phyloP scores from a whole-genome alignment of 1,140 invertebrate species.

The Cephus cinctus region DNA sequence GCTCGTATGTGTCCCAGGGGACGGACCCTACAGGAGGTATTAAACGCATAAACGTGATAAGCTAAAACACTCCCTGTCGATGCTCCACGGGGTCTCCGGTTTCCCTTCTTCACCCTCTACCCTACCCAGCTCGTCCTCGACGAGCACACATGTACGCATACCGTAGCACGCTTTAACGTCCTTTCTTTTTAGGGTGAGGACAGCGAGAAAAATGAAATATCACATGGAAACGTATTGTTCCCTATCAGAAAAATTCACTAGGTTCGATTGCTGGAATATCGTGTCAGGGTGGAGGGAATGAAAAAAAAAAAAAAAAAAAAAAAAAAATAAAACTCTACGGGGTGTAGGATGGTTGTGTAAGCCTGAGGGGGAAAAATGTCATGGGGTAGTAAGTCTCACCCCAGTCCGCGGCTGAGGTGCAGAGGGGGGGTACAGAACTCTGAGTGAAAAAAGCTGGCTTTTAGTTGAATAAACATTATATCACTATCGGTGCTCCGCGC shows the following conservation, averaged over 20 bases:
- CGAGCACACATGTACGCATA: no score
- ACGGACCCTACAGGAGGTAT: constrained; percentile 32
- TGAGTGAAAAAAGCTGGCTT: constrained; percentile 31
- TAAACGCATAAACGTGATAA: constrained; percentile 51
- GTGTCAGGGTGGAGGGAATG: background rate
- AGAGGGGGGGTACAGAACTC: constrained; percentile 18
- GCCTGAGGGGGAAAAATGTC: no score
- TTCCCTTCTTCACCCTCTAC: no score
- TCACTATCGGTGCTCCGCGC: no score
- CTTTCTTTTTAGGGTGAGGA: constrained; percentile 14
- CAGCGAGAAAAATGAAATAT: constrained; percentile 18
- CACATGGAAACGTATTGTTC: constrained; percentile 19
- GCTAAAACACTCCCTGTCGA: constrained; percentile 43
- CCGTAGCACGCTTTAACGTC: constrained; percentile 5
- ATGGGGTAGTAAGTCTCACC: no score
- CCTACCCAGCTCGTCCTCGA: no score
- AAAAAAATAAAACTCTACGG: no score
- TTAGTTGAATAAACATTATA: constrained; percentile 45
- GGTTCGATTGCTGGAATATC: constrained; percentile 14
- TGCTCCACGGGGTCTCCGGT: background rate
- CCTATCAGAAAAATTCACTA: constrained; percentile 11
- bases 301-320: constrained; percentile 27
- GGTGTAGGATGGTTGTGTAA: no score
- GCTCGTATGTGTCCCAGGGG: constrained; percentile 44
- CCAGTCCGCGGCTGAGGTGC: no score